Evolutionary conservation across 2,113 vertebrate genomes (phyloP).

Genomic region (Corythornis cristatus): DNA sequence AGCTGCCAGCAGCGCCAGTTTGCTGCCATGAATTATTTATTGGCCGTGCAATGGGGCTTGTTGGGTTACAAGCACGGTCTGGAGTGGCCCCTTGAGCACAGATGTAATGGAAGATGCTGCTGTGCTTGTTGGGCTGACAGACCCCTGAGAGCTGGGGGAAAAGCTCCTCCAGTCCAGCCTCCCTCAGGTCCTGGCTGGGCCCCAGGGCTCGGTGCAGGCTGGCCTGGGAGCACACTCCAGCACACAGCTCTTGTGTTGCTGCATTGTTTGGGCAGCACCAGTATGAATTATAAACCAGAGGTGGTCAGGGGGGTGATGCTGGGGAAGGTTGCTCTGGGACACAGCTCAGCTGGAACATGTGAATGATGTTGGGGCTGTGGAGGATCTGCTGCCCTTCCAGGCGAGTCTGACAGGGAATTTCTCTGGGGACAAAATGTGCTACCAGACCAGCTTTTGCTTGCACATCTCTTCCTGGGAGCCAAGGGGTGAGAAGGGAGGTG

Average conservation of each 20-base stretch:
- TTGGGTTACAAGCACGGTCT: not conserved
- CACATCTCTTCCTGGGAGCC: not conserved
- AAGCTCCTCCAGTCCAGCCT: not conserved
- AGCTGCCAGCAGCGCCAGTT: not conserved
- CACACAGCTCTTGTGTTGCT: not conserved
- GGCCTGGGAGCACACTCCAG: not conserved
- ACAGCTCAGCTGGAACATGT: not conserved
- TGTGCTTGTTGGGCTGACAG: not conserved
- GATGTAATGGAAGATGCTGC: not conserved
- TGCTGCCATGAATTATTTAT: not conserved
- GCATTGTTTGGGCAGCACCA: not conserved
- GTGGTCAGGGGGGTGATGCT: not conserved
- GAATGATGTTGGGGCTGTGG: too few species aligned
- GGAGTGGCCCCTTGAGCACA: not conserved
- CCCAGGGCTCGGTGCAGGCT: not conserved
- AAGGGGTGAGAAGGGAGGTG: not conserved
- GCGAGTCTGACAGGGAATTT: not conserved
- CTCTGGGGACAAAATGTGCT: not conserved
- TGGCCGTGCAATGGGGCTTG: not conserved
- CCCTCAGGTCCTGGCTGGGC: not conserved
- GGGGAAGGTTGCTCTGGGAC: not conserved
- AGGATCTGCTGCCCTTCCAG: not conserved
- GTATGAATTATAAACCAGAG: fast-evolving
- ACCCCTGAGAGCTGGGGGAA: not conserved
- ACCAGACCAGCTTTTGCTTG: not conserved